Evolutionary conservation across 2,888 invertebrate species (phyloP).

Genomic region (Spialia ferax): DNA sequence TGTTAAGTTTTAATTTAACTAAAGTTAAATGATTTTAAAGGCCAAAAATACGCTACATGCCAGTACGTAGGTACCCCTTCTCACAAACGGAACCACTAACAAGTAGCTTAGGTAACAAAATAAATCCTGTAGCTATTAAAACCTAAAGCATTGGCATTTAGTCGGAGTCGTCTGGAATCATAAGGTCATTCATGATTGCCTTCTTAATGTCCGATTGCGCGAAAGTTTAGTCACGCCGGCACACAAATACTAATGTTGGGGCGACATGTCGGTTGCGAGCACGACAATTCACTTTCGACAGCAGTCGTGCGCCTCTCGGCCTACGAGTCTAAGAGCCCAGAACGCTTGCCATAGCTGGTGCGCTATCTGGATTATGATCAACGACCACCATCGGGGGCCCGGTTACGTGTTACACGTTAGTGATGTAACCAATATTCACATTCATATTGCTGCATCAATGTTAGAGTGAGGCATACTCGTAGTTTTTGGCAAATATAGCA

Average conservation of each 20-base stretch:
- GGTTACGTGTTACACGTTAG: conserved; percentile 65
- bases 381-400: conserved; percentile 70
- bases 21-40: neutral
- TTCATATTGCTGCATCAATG: neutral
- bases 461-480: too few species aligned
- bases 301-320: conserved; percentile 76
- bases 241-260: conserved; percentile 58
- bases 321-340: conserved; percentile 71
- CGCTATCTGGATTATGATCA: conserved; percentile 81
- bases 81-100: conserved; percentile 14
- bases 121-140: conserved; percentile 31
- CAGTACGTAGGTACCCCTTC: neutral
- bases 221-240: conserved; percentile 70
- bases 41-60: neutral
- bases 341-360: conserved; percentile 72
- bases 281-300: conserved; percentile 81
- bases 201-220: conserved; percentile 69
- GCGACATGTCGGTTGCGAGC: conserved; percentile 58
- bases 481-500: too few species aligned
- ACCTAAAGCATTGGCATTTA: conserved; percentile 36
- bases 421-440: conserved; percentile 25
- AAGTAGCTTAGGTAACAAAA: conserved; percentile 11
- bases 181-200: conserved; percentile 48
- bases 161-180: conserved; percentile 39
- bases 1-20: neutral